phyloP scores from a whole-genome alignment of 2,888 invertebrate species.

The Stratiomys singularior region DNA sequence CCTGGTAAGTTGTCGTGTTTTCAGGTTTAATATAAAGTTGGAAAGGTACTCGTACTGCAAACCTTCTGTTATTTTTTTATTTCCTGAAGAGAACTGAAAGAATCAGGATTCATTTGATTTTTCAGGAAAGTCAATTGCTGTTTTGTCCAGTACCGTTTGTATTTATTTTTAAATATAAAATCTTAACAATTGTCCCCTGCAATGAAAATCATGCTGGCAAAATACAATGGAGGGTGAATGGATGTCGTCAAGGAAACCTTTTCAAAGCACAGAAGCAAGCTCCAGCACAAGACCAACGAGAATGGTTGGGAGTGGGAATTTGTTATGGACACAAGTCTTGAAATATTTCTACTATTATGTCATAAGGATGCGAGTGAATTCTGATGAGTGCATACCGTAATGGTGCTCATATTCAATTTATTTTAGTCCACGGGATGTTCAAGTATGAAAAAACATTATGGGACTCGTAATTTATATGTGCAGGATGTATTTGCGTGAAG shows the following conservation, averaged over 20 bases:
- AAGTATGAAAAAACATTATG: too few relatives aligned
- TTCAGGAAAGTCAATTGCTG: conserved; percentile 7
- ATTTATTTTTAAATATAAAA: conserved; percentile 4
- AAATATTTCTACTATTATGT: not conserved
- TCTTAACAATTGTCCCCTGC: not conserved
- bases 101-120: not conserved
- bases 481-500: too few relatives aligned
- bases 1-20: not conserved
- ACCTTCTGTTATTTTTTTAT: too few relatives aligned
- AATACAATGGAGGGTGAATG: not conserved
- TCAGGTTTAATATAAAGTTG: conserved; percentile 25
- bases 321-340: not conserved
- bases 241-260: not conserved
- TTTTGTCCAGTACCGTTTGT: not conserved
- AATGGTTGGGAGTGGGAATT: not conserved
- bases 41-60: not conserved
- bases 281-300: not conserved
- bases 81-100: not conserved
- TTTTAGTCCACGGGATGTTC: not conserved
- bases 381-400: not conserved
- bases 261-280: not conserved
- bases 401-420: not conserved
- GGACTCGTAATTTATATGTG: too few relatives aligned
- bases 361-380: conserved; percentile 1
- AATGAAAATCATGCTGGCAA: not conserved